These are phyloP conservation scores for Dolichoris vasculosae DNA, from an alignment of 1,140 invertebrate genomes.

Conservation along the genomic window DNA sequence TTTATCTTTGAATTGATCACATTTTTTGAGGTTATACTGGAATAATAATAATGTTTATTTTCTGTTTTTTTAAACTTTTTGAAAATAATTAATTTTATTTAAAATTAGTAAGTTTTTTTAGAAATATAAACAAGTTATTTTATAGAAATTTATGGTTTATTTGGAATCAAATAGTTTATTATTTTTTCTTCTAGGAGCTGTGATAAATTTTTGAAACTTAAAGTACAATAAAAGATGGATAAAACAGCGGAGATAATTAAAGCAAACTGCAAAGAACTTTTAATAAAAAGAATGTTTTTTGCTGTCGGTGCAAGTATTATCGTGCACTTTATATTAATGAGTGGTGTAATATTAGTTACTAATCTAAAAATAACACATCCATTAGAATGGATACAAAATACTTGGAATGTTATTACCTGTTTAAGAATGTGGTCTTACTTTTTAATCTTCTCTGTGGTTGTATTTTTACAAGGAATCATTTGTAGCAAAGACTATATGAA, in stretches of 20 bases:
- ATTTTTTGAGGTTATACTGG: slow-evolving; percentile 42
- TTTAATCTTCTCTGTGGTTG: slow-evolving; percentile 73
- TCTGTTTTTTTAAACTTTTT: not conserved
- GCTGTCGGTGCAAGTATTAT: slow-evolving; percentile 73
- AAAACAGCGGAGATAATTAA: slow-evolving; percentile 55
- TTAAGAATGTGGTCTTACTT: slow-evolving; percentile 76
- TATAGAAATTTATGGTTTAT: not conserved
- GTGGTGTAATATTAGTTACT: slow-evolving; percentile 73
- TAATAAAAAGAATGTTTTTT: slow-evolving; percentile 71
- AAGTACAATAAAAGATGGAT: slow-evolving; percentile 21
- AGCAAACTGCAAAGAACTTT: slow-evolving; percentile 69
- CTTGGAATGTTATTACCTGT: slow-evolving; percentile 73
- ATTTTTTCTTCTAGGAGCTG: slow-evolving; percentile 25
- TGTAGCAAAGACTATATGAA: slow-evolving; percentile 78
- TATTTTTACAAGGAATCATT: slow-evolving; percentile 77
- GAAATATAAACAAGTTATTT: not conserved
- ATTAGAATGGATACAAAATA: slow-evolving; percentile 73
- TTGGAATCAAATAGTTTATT: not conserved
- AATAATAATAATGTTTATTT: slow-evolving; percentile 6
- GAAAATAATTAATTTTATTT: not conserved
- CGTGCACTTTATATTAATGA: slow-evolving; percentile 75
- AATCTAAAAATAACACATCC: slow-evolving; percentile 76
- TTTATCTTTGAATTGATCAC: slow-evolving; percentile 25
- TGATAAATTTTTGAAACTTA: not conserved
- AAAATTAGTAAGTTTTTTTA: slow-evolving; percentile 30